Base-by-base conservation (phyloP, 2,797 vertebrate genomes). In the Clarias pachynema region DNA sequence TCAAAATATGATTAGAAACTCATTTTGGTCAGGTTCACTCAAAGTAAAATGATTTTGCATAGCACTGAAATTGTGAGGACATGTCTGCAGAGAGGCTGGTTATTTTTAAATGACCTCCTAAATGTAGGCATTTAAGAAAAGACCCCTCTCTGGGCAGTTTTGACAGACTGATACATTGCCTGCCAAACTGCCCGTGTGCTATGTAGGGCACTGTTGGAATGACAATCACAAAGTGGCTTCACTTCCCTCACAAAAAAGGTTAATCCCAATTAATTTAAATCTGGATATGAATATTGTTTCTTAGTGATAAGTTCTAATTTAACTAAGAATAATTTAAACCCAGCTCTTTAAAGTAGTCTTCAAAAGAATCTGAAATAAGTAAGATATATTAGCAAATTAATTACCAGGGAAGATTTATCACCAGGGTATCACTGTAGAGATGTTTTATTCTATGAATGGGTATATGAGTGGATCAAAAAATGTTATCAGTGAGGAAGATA, bases 31-130 rank as follows among this genome's bases (percentile, higher is more conserved):
- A 31, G 22, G 22, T 73, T 75, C 1, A 31, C 5, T 49, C 14
- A 60, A 72, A 3, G 59, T 80, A 16, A 73, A 37, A 44, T 56
- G 53, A 40, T 56, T 80, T 65, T 73, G n/a, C 59, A 72, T 57
- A 74, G 44, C 22, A 44, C 49, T 70, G 57, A 49, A 57, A 59
- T 18, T 62, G 12, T 22, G 53, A 65, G 62, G 65, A 83, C 60
- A 82, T 24, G 63, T 65, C 66, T 65, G 9, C 12, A 70, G 34
- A 74, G 72, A 72, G 37, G 44, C 16, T 22, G 34, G 49, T n/a
- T 82, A 75, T 88, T 82, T 89, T 81, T 86, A 78, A 44, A 83
- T 82, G 62, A 86, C 72, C 80, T 85, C 80, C 29, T 84, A 78
- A 86, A 86, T 59, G 73, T 44, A 73, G 74, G 59, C 5, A 31